Percentiles rank a stretch among this genome's conserved stretches.
phyloP scores from a whole-genome alignment of 2,113 vertebrate species.

The Progne subis region DNA sequence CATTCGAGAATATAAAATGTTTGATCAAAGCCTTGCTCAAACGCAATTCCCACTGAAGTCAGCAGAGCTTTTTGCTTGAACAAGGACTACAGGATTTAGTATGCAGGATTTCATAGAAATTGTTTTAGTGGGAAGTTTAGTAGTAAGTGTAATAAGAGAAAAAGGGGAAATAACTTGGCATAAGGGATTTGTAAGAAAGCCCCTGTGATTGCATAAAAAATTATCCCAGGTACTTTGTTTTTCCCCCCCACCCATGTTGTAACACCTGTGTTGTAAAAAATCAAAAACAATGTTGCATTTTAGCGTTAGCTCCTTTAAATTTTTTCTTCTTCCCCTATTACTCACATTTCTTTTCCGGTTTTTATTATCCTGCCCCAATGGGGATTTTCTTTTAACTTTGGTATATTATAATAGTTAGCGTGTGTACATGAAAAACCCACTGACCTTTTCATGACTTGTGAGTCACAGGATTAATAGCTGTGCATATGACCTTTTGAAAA shows the following conservation, averaged over 20 bases:
- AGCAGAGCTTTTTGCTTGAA: neutral
- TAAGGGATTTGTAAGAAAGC: neutral
- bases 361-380: conserved; percentile 41
- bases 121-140: neutral
- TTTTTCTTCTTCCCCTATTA: conserved; percentile 28
- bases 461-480: conserved; percentile 41
- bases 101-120: neutral
- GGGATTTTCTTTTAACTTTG: conserved; percentile 53
- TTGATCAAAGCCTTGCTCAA: conserved; percentile 1
- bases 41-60: neutral
- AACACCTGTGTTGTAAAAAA: conserved; percentile 38
- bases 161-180: neutral
- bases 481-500: neutral
- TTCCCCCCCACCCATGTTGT: neutral
- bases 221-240: neutral
- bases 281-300: conserved; percentile 41
- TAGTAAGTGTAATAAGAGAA: neutral
- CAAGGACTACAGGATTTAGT: neutral
- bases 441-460: conserved; percentile 53
- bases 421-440: neutral
- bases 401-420: conserved; percentile 17
- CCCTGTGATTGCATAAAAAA: neutral
- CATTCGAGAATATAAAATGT: neutral
- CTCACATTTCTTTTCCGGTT: conserved; percentile 55
- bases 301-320: neutral